phyloP scores from a whole-genome alignment of 1,140 invertebrate genomes.

The Drosophila oshimai region DNA sequence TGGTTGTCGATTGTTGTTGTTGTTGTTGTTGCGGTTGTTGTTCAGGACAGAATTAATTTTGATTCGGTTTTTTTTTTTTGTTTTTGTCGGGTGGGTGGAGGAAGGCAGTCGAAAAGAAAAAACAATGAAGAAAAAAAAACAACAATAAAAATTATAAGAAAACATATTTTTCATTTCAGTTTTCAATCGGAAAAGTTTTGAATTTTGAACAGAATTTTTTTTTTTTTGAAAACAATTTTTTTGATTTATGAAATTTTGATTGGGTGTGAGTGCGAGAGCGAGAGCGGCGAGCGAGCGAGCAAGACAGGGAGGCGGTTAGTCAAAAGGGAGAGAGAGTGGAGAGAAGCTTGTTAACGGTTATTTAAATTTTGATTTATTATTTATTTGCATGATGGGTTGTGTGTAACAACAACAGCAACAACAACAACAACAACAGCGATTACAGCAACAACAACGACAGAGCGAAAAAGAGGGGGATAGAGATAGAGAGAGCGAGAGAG shows the following conservation, averaged over 20 bases:
- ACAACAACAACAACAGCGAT: slow-evolving; percentile 39
- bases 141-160: slow-evolving; percentile 76
- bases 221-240: slow-evolving; percentile 1
- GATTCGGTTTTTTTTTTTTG: slow-evolving; percentile 39
- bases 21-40: slow-evolving; percentile 59
- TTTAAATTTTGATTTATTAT: slow-evolving; percentile 5
- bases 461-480: slow-evolving; percentile 10
- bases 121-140: slow-evolving; percentile 67
- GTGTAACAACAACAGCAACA: slow-evolving; percentile 33
- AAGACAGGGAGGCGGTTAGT: slow-evolving; percentile 21
- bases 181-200: slow-evolving; percentile 15
- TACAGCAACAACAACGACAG: slow-evolving; percentile 50
- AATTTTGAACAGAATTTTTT: slow-evolving; percentile 22
- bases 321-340: slow-evolving; percentile 6
- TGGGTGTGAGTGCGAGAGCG: slow-evolving; percentile 41
- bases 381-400: slow-evolving; percentile 32
- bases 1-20: slow-evolving; percentile 56
- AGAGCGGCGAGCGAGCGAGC: slow-evolving; percentile 36
- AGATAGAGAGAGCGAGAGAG: slow-evolving; percentile 8
- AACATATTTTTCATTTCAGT: slow-evolving; percentile 40
- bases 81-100: slow-evolving; percentile 35
- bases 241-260: slow-evolving; percentile 26
- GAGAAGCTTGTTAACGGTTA: slow-evolving; percentile 19
- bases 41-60: slow-evolving; percentile 46
- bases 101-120: slow-evolving; percentile 71